Evolutionary conservation across 2,797 vertebrate genomes (phyloP), one percentile per base, ranked within the genome.

Genomic region (Nyctibius grandis): DNA sequence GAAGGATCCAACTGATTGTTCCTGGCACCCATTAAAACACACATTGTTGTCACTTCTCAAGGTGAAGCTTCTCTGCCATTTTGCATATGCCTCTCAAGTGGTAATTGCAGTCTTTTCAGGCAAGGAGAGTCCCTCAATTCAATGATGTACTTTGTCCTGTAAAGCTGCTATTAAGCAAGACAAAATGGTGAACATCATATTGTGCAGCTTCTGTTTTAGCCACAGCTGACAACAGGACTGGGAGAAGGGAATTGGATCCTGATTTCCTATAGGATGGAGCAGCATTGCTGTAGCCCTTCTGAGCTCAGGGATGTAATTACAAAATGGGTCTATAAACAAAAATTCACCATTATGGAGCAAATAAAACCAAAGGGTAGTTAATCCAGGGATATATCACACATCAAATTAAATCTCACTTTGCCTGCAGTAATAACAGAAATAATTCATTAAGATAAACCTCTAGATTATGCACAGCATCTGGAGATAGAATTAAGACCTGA

Each of bases 371-470:
- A 91, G 88, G 91, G 88, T 96, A 96, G 91, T 97, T 97, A 97
- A 97, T 96, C 96, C 96, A 88, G 95, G 94, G 95, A 96, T 96
- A 96, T 95, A 97, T 97, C 96, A 96, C 96, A 96, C 95, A 97
- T 96, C 92, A 96, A 96, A 96, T 97, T 97, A 96, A 97, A 96
- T 97, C 95, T 96, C 96, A 96, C 95, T 96, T 96, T 96, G 95
- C 95, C 89, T 95, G 95, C 85, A 96, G 95, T 97, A 97, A 97
- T 97, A 97, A 97, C 96, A 97, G 96, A 97, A 97, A 97, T 97
- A 96, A 96, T 97, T 97, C 95, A 97, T 97, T 97, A 97, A 94
- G 95, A 96, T 97, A 97, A 97, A 97, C 96, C 96, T 96, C 96
- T 93, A 96, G 96, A 97, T 97, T 97, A 97, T 96, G 89, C 91